phyloP scores from a whole-genome alignment of 2,113 vertebrate genomes.

The Chunga burmeisteri region DNA sequence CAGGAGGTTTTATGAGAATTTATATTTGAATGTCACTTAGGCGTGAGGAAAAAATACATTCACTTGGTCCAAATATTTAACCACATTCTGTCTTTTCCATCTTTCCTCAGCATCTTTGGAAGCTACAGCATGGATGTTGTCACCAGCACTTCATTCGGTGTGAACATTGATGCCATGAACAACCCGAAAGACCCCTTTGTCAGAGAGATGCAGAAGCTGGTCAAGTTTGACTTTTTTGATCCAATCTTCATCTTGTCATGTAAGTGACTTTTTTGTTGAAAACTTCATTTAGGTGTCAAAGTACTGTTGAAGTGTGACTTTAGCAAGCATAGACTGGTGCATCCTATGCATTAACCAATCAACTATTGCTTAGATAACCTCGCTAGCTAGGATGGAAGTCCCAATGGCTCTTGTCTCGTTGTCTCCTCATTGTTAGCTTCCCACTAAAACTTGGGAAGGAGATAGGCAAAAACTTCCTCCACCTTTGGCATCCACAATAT shows the following conservation, averaged over 20 bases:
- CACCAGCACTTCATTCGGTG: conserved; percentile 84
- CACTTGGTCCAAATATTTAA: background rate
- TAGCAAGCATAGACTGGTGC: background rate
- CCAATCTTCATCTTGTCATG: conserved; percentile 59
- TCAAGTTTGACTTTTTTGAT: conserved; percentile 70
- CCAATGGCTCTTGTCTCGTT: background rate
- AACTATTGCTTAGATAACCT: background rate
- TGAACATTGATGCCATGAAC: conserved; percentile 85
- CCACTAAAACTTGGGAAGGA: background rate
- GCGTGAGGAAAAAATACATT: background rate
- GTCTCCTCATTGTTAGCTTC: background rate
- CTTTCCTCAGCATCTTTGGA: conserved; percentile 78
- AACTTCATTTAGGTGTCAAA: background rate
- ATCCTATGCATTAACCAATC: background rate
- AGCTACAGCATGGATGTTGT: conserved; percentile 86
- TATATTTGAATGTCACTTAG: background rate
- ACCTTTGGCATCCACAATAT: background rate
- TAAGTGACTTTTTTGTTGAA: conserved; percentile 24
- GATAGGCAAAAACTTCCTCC: background rate
- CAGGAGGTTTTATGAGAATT: background rate
- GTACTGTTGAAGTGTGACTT: background rate
- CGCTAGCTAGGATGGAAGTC: background rate
- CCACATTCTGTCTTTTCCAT: background rate
- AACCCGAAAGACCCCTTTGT: conserved; percentile 85
- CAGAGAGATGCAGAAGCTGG: conserved; percentile 72